phyloP scores from a whole-genome alignment of 2,113 vertebrate genomes.

The Charina bottae region DNA sequence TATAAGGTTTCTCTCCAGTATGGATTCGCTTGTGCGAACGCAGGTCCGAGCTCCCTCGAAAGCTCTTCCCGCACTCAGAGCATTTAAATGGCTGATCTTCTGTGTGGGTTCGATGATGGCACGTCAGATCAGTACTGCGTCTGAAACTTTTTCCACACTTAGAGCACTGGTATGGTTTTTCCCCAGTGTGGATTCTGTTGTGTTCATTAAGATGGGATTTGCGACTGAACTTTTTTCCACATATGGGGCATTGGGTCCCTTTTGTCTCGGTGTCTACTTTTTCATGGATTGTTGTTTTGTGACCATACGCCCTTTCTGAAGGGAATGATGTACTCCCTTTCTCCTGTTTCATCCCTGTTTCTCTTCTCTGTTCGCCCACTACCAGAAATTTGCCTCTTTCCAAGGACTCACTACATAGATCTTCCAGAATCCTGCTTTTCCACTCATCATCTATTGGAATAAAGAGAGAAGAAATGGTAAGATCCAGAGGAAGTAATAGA shows the following conservation, averaged over 20 bases:
- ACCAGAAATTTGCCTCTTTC: not conserved
- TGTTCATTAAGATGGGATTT: not conserved
- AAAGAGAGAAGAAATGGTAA: too few species aligned
- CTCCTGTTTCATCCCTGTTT: not conserved
- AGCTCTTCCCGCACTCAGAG: not conserved
- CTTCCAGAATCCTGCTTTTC: not conserved
- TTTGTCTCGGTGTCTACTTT: not conserved
- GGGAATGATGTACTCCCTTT: not conserved
- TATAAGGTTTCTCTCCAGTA: not conserved
- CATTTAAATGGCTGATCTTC: not conserved
- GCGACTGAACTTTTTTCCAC: not conserved
- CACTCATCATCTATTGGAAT: not conserved
- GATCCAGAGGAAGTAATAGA: not conserved
- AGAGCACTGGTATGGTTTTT: not conserved
- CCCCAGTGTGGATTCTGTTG: not conserved
- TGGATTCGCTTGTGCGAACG: not conserved
- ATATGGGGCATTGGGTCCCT: not conserved
- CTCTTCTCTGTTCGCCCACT: not conserved
- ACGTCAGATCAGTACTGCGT: not conserved
- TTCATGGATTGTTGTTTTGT: not conserved
- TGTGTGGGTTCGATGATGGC: not conserved
- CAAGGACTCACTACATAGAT: too few species aligned
- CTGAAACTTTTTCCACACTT: not conserved
- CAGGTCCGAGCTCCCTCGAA: not conserved
- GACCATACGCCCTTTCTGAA: too few species aligned